Percentiles rank a stretch among this genome's conserved stretches.
These are phyloP conservation scores for Chanos chanos DNA, from an alignment of 2,797 vertebrate genomes.

Conservation along the genomic window DNA sequence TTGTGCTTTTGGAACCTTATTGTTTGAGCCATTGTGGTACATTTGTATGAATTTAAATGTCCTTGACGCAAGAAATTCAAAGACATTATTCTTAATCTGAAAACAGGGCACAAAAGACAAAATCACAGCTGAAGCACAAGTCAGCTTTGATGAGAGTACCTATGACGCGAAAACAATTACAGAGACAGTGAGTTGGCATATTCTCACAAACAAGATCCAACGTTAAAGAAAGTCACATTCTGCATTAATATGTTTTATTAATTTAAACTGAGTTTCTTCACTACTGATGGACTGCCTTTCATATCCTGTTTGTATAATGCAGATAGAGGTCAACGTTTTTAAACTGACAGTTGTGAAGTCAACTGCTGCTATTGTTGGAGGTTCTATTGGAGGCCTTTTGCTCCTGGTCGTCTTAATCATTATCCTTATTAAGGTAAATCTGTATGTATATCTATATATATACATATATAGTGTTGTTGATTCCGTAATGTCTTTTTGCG, in stretches of 20 bases:
- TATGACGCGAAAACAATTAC: not conserved
- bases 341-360: slow-evolving; percentile 34
- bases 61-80: not conserved
- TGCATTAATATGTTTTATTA: not conserved
- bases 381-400: slow-evolving; percentile 64
- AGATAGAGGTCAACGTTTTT: slow-evolving; percentile 63
- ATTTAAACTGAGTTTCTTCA: not conserved
- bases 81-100: no score
- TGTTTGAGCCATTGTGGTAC: not conserved
- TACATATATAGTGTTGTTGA: no score
- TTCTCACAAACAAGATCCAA: not conserved
- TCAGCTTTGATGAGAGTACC: slow-evolving; percentile 25
- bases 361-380: slow-evolving; percentile 52
- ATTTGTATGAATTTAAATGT: no score
- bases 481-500: not conserved
- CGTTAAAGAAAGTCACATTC: not conserved
- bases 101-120: slow-evolving; percentile 14
- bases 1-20: no score
- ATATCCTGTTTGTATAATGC: slow-evolving; percentile 18
- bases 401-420: slow-evolving; percentile 61
- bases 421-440: slow-evolving; percentile 67
- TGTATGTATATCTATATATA: not conserved
- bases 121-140: slow-evolving; percentile 21
- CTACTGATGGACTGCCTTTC: not conserved
- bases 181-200: not conserved